Base-by-base conservation (phyloP, 2,888 invertebrate species). In the Cataglyphis rosenhaueri region DNA sequence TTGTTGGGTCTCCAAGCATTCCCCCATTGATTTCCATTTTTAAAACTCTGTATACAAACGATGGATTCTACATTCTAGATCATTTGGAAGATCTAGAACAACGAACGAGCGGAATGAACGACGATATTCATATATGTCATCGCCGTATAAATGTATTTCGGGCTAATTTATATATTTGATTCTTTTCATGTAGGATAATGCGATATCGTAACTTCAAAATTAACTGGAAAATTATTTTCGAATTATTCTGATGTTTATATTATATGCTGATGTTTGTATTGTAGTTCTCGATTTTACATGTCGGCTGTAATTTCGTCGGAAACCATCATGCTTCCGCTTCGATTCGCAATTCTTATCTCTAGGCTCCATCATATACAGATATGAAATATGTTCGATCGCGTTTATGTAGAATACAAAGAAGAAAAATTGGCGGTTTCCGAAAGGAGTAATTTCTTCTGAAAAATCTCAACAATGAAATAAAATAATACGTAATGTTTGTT, bases 401-500 rank as follows among this genome's bases (percentile, higher is more conserved):
- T 65, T 61, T 74, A 70, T 29, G 78, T 73, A 75, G 52, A 81
- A 64, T 44, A 64, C 57, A 65, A 44, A n/a, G 29, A 83, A 82
- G 74, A 71, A 52, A 35, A 68, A 64, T 57, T 81, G 44, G 29
- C 5, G 25, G 1, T 55, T 38, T 41, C 38, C 29, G 25, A 9
- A 61, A 32, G 48, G 25, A 76, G n/a, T 66, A 55, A 82, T 59
- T 86, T 85, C 73, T 59, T 52, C 52, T n/a, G 52, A 52, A 21
- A 84, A 87, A 82, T 85, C 52, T 73, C 83, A 65, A 52, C 55
- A 57, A 32, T 81, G 71, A 86, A 88, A 86, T 89, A 88, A 88
- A 52, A 88, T 88, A 86, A 86, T 85, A 68, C 29, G 79, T 88
- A 88, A 84, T 64, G 21, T 84, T 82, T 82, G 82, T 84, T 86